Evolutionary conservation across 1,140 invertebrate species (phyloP), one percentile per base, ranked within the genome.

Genomic region (Drosophila prosaltans): DNA sequence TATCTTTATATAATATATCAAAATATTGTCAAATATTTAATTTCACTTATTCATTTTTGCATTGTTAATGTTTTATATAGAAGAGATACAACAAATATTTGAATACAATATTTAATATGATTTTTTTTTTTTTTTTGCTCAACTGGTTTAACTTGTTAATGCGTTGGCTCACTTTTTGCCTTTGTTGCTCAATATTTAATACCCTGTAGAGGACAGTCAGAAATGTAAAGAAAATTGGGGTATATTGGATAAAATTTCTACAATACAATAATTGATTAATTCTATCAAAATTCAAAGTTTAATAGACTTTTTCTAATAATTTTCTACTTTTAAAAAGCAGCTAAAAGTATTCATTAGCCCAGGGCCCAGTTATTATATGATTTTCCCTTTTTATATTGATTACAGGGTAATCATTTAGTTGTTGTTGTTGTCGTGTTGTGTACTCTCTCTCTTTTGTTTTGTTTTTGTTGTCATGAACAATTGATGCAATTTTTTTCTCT

Each of bases 121-220:
- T 51, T 16, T 16, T 61, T 41, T 41, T 36, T 26, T 30, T 54
- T 21, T 64, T 64, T 62, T 74, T 64, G 57, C 57, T 45, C 59
- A 45, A 67, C 64, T 68, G 79, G 65, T 57, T 70, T 58, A 70
- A 76, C 74, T 41, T 26, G 74, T 76, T 62, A 24, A 51, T 51
- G 45, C 45, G 24, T 10, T 21, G 45, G n/a, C n/a, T 48, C 16
- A 48, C 7, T 24, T 48, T 6, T 26, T 9, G 7, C 21, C 6
- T 10, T 51, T 2, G 16, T 48, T 48, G 16, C 7, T 48, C 45
- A 48, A 24, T 8, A 48, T 21, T 48, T 48, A 48, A 48, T 48
- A 48, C 7, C 45, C 45, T 48, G 9, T 8, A 21, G 16, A 16
- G 6, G 4, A 2, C 32, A 36, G 28, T n/a, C 6, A 16, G 1